These are phyloP conservation scores for Eustalomyia histrio DNA, from an alignment of 2,888 invertebrate genomes.

Conservation along the genomic window DNA sequence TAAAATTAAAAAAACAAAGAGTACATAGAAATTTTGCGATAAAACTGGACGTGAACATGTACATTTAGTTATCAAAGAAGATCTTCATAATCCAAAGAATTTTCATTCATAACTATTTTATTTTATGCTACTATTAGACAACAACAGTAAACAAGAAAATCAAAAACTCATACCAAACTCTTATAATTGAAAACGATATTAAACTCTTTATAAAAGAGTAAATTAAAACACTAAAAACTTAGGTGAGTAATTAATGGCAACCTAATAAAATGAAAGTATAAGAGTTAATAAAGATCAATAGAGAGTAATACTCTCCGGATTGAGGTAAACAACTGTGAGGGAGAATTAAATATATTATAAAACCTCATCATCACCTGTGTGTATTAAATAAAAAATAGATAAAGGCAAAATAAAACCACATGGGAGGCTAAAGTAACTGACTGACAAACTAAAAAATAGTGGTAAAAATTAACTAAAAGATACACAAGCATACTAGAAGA, in stretches of 20 bases:
- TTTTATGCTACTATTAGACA: background rate
- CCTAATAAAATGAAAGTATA: conserved; percentile 15
- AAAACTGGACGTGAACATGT: conserved; percentile 30
- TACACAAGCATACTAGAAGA: conserved; percentile 16
- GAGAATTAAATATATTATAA: conserved; percentile 33
- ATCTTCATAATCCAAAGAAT: conserved; percentile 33
- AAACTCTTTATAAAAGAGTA: conserved; percentile 40
- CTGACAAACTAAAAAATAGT: conserved; percentile 8
- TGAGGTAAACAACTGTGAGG: conserved; percentile 37
- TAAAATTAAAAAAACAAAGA: background rate
- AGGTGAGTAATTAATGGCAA: background rate
- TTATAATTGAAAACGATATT: conserved; percentile 14
- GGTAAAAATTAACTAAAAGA: background rate
- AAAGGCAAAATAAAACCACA: conserved; percentile 7
- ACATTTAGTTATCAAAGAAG: conserved; percentile 8
- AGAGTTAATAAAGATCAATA: conserved; percentile 46
- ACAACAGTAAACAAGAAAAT: background rate
- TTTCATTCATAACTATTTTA: conserved; percentile 57
- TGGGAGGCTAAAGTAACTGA: conserved; percentile 21
- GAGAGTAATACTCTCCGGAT: conserved; percentile 12
- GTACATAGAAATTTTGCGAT: background rate
- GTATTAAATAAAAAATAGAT: conserved; percentile 7
- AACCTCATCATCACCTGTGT: conserved; percentile 60
- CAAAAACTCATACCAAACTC: background rate
- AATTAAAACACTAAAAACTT: background rate